Percentiles rank a stretch among this genome's conserved stretches.
phyloP scores from a whole-genome alignment of 2,888 invertebrate genomes.

The Orchestes rusci region DNA sequence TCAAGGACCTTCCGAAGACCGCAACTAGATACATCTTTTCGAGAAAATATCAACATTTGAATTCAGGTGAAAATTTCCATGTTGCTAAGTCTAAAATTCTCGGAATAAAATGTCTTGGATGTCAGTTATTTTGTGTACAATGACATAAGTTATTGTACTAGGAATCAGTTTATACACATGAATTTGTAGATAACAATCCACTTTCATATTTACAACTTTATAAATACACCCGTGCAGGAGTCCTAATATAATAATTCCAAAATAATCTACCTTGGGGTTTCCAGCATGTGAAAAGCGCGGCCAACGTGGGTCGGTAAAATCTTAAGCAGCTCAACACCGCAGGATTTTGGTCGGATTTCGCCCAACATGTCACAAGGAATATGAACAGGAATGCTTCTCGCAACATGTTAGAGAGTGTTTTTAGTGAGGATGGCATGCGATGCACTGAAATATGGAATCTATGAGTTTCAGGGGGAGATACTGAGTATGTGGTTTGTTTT shows the following conservation, averaged over 20 bases:
- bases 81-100: no score
- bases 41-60: no score
- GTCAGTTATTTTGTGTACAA: no score
- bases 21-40: no score
- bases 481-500: neutral
- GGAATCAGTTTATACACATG: no score
- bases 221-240: neutral
- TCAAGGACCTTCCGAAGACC: no score
- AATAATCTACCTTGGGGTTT: conserved; percentile 15
- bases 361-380: conserved; percentile 6
- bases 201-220: neutral
- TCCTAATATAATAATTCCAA: neutral
- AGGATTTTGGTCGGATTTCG: conserved; percentile 3
- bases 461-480: conserved; percentile 1
- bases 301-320: conserved; percentile 15
- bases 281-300: conserved; percentile 21
- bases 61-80: no score
- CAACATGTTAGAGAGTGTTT: conserved; percentile 4
- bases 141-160: no score
- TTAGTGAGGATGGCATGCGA: neutral
- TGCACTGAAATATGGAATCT: neutral
- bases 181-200: no score
- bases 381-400: conserved; percentile 6
- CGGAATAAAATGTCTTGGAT: no score
- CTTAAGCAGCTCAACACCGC: conserved; percentile 17